Conservation (phyloP, 1,140 invertebrate genomes). For the Anastatus disparis region DNA sequence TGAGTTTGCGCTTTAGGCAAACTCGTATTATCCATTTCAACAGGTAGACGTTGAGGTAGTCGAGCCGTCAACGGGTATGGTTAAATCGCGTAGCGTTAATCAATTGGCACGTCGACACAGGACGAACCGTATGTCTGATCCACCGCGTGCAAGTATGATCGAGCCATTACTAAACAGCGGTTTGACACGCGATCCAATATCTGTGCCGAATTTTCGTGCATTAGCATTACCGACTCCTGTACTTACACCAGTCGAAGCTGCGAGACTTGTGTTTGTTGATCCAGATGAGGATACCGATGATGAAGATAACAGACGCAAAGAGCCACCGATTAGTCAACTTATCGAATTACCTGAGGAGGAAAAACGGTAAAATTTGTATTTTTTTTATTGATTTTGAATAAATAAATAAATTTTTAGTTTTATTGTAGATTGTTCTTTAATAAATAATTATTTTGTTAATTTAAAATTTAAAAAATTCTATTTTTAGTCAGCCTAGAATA, state of each 20-base stretch:
- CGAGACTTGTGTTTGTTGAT: conserved; percentile 77
- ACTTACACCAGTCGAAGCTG: conserved; percentile 76
- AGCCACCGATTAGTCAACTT: conserved; percentile 56
- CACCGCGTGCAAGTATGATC: conserved; percentile 22
- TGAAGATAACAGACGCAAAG: conserved; percentile 56
- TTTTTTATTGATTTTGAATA: no score
- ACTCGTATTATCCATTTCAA: conserved; percentile 66
- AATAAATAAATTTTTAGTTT: no score
- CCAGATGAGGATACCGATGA: conserved; percentile 75
- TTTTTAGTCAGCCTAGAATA: no score
- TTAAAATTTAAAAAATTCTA: no score
- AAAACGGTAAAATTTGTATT: conserved; percentile 56
- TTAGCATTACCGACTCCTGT: conserved; percentile 74
- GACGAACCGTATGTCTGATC: conserved; percentile 23
- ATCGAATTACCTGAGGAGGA: conserved; percentile 64
- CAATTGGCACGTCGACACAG: conserved; percentile 55
- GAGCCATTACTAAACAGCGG: conserved; percentile 47
- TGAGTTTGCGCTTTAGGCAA: conserved; percentile 58
- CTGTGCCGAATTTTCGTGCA: conserved; percentile 80
- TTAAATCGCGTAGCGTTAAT: conserved; percentile 64
- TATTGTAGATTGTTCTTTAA: no score
- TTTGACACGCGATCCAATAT: conserved; percentile 77
- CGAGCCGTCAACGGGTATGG: conserved; percentile 64
- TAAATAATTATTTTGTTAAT: no score
- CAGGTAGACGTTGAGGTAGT: conserved; percentile 63